These are phyloP conservation scores for Acleris laterana DNA, from an alignment of 2,888 invertebrate species.

Conservation along the genomic window DNA sequence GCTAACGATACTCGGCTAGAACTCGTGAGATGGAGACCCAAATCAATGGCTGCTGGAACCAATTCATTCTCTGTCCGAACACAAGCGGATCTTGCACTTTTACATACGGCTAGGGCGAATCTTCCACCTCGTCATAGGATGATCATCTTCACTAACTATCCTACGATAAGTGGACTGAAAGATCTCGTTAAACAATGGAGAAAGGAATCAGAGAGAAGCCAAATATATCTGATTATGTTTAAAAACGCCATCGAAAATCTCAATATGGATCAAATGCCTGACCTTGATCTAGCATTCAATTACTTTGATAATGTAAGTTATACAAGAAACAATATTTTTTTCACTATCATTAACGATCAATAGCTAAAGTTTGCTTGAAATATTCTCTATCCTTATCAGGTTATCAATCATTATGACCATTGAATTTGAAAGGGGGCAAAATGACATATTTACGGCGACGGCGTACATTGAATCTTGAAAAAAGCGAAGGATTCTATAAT, in stretches of 20 bases:
- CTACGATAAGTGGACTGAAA: constrained; percentile 40
- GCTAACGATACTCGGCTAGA: constrained; percentile 39
- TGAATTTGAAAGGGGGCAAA: too few species aligned
- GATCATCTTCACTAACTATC: constrained; percentile 41
- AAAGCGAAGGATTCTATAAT: too few species aligned
- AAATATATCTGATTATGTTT: constrained; percentile 43
- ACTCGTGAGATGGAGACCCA: constrained; percentile 42
- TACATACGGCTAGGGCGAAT: constrained; percentile 31
- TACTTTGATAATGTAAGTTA: constrained; percentile 42
- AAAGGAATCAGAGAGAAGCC: constrained; percentile 33
- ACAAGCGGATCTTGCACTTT: constrained; percentile 37
- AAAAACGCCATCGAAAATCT: constrained; percentile 40
- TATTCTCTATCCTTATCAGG: too few species aligned
- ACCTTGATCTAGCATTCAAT: constrained; percentile 42
- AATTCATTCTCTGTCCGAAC: constrained; percentile 40
- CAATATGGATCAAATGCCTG: constrained; percentile 40
- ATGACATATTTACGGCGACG: too few species aligned
- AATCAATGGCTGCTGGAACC: constrained; percentile 29
- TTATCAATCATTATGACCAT: too few species aligned
- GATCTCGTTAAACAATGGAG: constrained; percentile 42
- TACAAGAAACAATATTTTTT: too few species aligned
- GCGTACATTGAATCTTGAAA: too few species aligned
- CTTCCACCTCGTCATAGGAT: constrained; percentile 39
- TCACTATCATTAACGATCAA: too few species aligned
- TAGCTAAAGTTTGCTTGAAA: too few species aligned